Evolutionary conservation across 2,888 invertebrate species (phyloP).

Genomic region (Lypha dubia): DNA sequence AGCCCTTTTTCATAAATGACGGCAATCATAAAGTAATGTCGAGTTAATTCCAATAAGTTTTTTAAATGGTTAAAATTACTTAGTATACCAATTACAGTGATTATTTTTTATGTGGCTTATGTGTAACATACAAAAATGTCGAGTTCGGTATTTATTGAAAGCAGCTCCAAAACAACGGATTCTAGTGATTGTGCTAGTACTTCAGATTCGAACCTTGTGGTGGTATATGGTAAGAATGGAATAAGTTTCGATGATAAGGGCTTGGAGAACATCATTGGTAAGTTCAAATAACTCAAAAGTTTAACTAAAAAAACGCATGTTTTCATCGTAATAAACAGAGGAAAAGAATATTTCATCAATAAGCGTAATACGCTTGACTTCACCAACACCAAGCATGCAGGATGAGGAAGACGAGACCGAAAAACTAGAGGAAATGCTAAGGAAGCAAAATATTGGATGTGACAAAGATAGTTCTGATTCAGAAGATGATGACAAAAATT

Average conservation of each 20-base stretch:
- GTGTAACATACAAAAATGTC: constrained; percentile 76
- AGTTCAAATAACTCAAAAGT: neutral
- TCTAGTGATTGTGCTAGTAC: constrained; percentile 47
- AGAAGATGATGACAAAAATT: constrained; percentile 48
- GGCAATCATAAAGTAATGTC: constrained; percentile 19
- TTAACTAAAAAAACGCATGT: neutral
- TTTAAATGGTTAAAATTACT: neutral
- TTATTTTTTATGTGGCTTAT: neutral
- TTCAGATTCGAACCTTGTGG: constrained; percentile 85
- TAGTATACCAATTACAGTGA: neutral
- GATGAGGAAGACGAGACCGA: constrained; percentile 80
- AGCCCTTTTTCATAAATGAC: neutral
- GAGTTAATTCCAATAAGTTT: neutral
- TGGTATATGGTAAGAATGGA: constrained; percentile 94
- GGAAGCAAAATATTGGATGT: constrained; percentile 57
- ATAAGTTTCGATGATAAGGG: constrained; percentile 92
- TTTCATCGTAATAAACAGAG: constrained; percentile 74
- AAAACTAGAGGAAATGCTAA: constrained; percentile 73
- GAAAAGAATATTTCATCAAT: constrained; percentile 86
- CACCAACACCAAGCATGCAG: constrained; percentile 83
- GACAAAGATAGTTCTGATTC: constrained; percentile 59
- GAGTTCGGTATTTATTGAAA: constrained; percentile 82
- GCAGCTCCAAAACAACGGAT: constrained; percentile 73
- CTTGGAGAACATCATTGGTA: constrained; percentile 91
- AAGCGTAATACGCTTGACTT: constrained; percentile 86